A percentile compares a stretch with the other conserved stretches of the same genome.
Evolutionary conservation across 2,888 invertebrate genomes (phyloP).

Genomic region (Pteria penguin): DNA sequence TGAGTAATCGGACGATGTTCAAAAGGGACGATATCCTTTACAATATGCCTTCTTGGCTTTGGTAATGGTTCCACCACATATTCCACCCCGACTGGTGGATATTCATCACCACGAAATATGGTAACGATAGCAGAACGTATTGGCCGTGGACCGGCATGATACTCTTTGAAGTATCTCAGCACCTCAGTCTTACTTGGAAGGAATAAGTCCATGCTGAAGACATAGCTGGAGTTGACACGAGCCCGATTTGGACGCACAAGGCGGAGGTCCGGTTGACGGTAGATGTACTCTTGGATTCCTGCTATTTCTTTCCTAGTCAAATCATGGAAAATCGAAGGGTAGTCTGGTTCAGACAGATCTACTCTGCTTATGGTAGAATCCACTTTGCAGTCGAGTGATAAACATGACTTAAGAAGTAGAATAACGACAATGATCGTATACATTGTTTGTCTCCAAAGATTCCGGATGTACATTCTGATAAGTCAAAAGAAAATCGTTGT

Average conservation of each 20-base stretch:
- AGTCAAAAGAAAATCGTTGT: too few relatives aligned
- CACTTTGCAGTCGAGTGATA: background rate
- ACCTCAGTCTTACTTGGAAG: conserved; percentile 57
- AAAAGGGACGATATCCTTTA: conserved; percentile 49
- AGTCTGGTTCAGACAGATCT: conserved; percentile 25
- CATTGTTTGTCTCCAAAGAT: too few relatives aligned
- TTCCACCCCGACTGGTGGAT: conserved; percentile 61
- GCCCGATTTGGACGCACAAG: conserved; percentile 32
- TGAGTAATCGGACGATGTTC: conserved; percentile 51
- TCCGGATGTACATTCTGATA: too few relatives aligned
- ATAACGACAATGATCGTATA: too few relatives aligned
- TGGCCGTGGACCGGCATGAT: conserved; percentile 41
- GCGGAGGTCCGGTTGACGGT: conserved; percentile 23
- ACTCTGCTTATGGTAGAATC: background rate
- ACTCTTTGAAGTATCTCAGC: conserved; percentile 43
- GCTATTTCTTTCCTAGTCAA: conserved; percentile 35
- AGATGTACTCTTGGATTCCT: conserved; percentile 44
- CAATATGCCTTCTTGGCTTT: conserved; percentile 46
- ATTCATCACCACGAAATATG: conserved; percentile 62
- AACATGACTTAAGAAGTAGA: too few relatives aligned
- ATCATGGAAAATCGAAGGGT: conserved; percentile 37
- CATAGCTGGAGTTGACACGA: conserved; percentile 41
- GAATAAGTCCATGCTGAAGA: conserved; percentile 56
- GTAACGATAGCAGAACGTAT: conserved; percentile 59
- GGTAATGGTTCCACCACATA: conserved; percentile 63